Evolutionary conservation across 2,888 invertebrate species (phyloP).

Genomic region (Marasmarcha lunaedactyla): DNA sequence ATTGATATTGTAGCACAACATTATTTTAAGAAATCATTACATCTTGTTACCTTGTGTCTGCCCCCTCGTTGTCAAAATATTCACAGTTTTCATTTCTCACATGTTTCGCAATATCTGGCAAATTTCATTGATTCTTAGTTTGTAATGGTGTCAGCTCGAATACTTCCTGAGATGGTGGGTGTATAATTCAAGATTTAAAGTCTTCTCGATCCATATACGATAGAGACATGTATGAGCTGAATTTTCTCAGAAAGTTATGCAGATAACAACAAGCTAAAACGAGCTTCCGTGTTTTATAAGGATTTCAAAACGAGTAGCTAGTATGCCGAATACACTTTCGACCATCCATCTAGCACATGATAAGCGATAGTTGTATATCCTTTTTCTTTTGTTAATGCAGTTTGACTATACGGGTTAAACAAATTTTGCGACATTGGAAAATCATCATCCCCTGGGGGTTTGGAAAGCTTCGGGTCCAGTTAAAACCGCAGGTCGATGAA

Average conservation of each 20-base stretch:
- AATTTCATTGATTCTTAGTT: no score
- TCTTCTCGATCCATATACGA: slow-evolving; percentile 5
- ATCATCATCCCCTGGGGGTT: no score
- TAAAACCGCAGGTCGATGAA: slow-evolving; percentile 4
- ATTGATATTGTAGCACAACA: slow-evolving; percentile 5
- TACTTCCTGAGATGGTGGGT: no score
- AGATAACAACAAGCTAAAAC: slow-evolving; percentile 2
- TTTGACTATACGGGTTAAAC: neutral
- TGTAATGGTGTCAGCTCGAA: no score
- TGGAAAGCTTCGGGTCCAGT: slow-evolving; percentile 1
- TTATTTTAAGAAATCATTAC: no score
- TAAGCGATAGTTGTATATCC: slow-evolving; percentile 2
- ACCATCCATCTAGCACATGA: neutral
- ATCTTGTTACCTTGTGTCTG: slow-evolving; percentile 8
- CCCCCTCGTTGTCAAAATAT: slow-evolving; percentile 8
- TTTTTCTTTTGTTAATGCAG: neutral
- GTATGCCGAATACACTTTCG: no score
- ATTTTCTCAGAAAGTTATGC: neutral
- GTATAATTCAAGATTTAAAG: neutral
- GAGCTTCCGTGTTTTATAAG: neutral
- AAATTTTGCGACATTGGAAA: slow-evolving; percentile 3
- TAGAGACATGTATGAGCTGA: slow-evolving; percentile 2
- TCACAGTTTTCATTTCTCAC: slow-evolving; percentile 4
- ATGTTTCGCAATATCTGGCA: neutral
- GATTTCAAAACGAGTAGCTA: no score